These are phyloP conservation scores for Nesoenas mayeri DNA, from an alignment of 2,113 vertebrate species.

Conservation along the genomic window DNA sequence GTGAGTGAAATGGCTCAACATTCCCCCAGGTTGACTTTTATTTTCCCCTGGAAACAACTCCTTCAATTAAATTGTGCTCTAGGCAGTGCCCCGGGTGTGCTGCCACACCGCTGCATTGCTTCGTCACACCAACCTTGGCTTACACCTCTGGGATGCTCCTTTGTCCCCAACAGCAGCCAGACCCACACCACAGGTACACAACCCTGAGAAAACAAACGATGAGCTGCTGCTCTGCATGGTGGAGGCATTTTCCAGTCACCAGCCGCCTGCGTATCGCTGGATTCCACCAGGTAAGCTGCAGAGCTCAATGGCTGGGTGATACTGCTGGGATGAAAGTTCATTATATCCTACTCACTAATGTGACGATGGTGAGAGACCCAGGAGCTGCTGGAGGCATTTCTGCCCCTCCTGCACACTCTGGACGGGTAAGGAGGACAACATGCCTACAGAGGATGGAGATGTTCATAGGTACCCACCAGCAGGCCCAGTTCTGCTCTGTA, in stretches of 20 bases:
- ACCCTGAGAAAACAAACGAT: not conserved
- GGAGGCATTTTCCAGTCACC: not conserved
- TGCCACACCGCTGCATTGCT: not conserved
- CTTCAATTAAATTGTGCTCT: not conserved
- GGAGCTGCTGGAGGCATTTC: not conserved
- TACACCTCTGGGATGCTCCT: not conserved
- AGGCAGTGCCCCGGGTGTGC: not conserved
- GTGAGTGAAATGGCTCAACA: not conserved
- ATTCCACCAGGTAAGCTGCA: not conserved
- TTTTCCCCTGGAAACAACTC: not conserved
- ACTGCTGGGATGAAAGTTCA: not conserved
- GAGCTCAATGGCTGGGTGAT: not conserved
- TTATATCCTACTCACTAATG: not conserved
- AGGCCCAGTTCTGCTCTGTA: not conserved
- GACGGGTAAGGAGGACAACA: not conserved
- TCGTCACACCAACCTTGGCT: not conserved
- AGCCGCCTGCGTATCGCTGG: not conserved
- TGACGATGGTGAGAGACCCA: not conserved
- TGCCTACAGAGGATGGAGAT: not conserved
- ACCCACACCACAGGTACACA: not conserved
- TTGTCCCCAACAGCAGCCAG: not conserved
- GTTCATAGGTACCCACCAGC: not conserved
- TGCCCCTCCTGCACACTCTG: not conserved
- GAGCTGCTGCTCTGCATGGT: not conserved
- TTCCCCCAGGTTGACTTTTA: not conserved